Evolutionary conservation across 2,888 invertebrate species (phyloP), one percentile per base, ranked within the genome.

Genomic region (Drosophila borealis): DNA sequence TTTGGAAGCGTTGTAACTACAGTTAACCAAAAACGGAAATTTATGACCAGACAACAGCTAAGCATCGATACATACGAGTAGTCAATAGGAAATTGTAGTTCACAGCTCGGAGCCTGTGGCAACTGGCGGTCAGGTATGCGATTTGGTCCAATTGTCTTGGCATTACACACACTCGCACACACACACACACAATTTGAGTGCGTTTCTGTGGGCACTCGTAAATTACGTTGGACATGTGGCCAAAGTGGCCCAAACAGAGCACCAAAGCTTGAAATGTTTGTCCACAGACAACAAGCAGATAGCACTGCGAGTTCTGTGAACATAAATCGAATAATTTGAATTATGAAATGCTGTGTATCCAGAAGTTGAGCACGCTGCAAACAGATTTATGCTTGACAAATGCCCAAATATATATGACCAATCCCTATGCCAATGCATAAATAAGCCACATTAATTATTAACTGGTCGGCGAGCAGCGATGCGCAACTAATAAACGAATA

Each of bases 11-110:
- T 51, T 37, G 48, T 10, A 57, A 59, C 71, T 70, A 60, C 76
- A 79, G 74, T 89, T 80, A 84, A 84, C 83, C 84, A 71, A 78
- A 81, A 74, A 69, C 70, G 64, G 62, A 75, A 83, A 84, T 89
- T 84, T 84, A 84, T 89, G 88, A 50, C 70, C 70, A 62, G 42
- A 11, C 65, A 3, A 66, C 45, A 42, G 54, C 55, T 69, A 68
- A 64, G 65, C 71, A 66, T 48, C 68, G 64, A 78, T 78, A 70
- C 60, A 69, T 25, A 55, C 49, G 45, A 55, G 29, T 44, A 53
- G 14, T 19, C 9, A 19, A 13, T 14, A 69, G 57, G 41, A 45
- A 65, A 51, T 46, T 54, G 67, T 33, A 21, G 50, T 46, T 39
- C 34, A 14, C 8, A 45, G 34, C 51, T 60, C n/a, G 59, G 48